phyloP scores from a whole-genome alignment of 2,113 vertebrate species.

The Psophia crepitans region DNA sequence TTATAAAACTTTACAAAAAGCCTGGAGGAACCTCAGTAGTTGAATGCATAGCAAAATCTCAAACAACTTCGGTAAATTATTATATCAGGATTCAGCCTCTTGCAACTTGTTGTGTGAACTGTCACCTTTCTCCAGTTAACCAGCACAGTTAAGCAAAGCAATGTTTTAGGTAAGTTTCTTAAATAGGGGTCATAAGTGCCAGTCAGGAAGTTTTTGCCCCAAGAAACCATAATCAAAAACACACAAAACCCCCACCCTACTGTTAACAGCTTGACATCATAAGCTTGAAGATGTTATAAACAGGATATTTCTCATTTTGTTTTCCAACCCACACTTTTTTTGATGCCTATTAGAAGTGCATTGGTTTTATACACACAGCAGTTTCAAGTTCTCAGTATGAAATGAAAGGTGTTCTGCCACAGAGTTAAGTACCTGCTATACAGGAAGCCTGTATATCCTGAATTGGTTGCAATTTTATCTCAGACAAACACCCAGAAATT shows the following conservation, averaged over 20 bases:
- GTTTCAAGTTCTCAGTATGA: not conserved
- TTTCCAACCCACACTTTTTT: not conserved
- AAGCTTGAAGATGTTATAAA: not conserved
- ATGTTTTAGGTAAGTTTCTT: not conserved
- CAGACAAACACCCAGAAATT: conserved; percentile 89
- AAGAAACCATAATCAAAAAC: not conserved
- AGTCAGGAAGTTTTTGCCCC: not conserved
- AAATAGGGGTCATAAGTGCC: not conserved
- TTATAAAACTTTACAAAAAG: not conserved
- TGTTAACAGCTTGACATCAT: not conserved
- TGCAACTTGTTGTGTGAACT: not conserved
- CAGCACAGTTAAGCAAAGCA: fast-evolving
- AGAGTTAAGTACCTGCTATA: conserved; percentile 73
- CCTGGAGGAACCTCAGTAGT: not conserved
- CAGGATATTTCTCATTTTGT: not conserved
- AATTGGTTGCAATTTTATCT: conserved; percentile 80
- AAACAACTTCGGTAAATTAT: not conserved
- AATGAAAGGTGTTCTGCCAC: not conserved
- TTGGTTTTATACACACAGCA: not conserved
- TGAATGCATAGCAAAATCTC: not conserved
- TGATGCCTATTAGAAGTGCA: not conserved
- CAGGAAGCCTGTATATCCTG: conserved; percentile 68
- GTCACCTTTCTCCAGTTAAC: not conserved
- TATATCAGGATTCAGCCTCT: not conserved
- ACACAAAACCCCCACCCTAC: fast-evolving